Evolutionary conservation across 2,113 vertebrate genomes (phyloP).

Genomic region (Sorex fumeus): DNA sequence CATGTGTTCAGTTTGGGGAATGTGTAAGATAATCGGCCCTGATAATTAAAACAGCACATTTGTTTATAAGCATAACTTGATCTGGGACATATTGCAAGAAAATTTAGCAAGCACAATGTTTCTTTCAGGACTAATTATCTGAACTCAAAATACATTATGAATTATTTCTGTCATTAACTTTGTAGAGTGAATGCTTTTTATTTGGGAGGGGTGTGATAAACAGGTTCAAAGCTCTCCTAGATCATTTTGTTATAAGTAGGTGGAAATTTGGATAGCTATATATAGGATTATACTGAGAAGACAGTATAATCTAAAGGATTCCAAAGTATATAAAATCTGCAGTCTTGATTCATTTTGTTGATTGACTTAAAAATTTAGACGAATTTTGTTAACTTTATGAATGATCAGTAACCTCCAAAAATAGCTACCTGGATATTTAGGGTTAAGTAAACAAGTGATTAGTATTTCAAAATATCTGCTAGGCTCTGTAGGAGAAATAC

Average conservation of each 20-base stretch:
- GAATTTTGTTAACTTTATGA: not conserved
- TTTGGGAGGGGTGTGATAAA: not conserved
- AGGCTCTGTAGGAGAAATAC: not conserved
- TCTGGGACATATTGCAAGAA: slow-evolving; percentile 56
- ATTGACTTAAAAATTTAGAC: slow-evolving; percentile 24
- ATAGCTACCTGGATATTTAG: not conserved
- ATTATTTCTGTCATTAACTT: slow-evolving; percentile 80
- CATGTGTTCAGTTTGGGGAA: slow-evolving; percentile 72
- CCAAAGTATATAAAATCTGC: not conserved
- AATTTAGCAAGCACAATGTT: slow-evolving; percentile 65
- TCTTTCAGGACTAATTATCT: slow-evolving; percentile 72
- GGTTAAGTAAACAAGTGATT: slow-evolving; percentile 20
- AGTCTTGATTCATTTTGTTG: not conserved
- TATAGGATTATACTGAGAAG: not conserved
- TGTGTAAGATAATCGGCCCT: slow-evolving; percentile 72
- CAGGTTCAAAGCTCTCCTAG: not conserved
- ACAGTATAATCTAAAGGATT: not conserved
- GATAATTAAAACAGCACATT: slow-evolving; percentile 77
- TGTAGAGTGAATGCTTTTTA: slow-evolving; percentile 27
- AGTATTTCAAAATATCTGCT: slow-evolving; percentile 18
- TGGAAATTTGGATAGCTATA: slow-evolving; percentile 4
- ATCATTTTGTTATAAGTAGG: not conserved
- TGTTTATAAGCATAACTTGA: slow-evolving; percentile 77
- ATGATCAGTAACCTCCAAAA: not conserved
- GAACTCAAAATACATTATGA: slow-evolving; percentile 58